Evolutionary conservation across 2,797 vertebrate species (phyloP), one percentile per base, ranked within the genome.

Genomic region (Anas bernieri): DNA sequence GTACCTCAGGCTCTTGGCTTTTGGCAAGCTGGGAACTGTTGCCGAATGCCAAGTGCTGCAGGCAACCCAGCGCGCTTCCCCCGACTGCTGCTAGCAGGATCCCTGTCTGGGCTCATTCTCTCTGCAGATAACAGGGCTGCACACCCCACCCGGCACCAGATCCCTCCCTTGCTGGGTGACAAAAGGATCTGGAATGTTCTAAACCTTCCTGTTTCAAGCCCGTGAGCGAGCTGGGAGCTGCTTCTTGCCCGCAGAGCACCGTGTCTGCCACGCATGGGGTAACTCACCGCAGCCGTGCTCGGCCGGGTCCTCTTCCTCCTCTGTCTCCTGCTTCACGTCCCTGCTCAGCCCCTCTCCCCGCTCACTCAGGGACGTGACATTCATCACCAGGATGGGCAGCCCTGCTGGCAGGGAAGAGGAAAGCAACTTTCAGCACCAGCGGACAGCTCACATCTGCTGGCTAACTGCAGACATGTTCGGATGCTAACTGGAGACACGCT

Each of bases 301-400:
- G 2, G 33, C 75, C 0, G 2, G 23, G 9, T 86, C 78, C 8
- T 75, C 52, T 13, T 73, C 82, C 45, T 26, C 7, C 74, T 33
- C 73, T 0, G 2, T 2, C 58, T 43, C 55, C 0, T 6, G 55
- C 22, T 1, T 12, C 9, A 17, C 28, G 2, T 66, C 35, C 35
- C 14, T 2, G 28, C 2, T 3, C 17, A 0, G 21, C 39, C 31
- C 4, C 52, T 14, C 4, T 7, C 39, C 22, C 3, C n/a, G 45
- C 0, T 12, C 16, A 0, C 11, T 46, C 72, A 80, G 41, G 46
- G 96, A 93, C 37, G 50, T n/a, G 61, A 94, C 75, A 0, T 80
- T 85, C 87, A 84, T 45, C 90, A 89, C 73, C 55, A 92, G 2
- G 50, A 85, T 91, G 61, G 94, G 93, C 7, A 67, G 56, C 3